phyloP scores from a whole-genome alignment of 2,888 invertebrate species.

The Drosophila pegasa region DNA sequence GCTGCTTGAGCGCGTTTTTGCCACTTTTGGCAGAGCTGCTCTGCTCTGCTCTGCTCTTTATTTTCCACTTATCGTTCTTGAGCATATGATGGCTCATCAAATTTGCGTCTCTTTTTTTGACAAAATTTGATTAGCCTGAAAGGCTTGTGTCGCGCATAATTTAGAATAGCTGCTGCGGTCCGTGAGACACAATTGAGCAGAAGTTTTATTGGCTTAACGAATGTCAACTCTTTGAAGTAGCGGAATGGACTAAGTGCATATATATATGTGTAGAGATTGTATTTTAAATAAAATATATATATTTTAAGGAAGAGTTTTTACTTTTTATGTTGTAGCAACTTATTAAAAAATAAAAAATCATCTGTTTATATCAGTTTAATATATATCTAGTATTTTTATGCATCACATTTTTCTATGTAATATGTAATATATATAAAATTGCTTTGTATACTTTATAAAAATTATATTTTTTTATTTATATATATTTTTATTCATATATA shows the following conservation, averaged over 20 bases:
- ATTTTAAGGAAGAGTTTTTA: background rate
- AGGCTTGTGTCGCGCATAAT: slow-evolving; percentile 9
- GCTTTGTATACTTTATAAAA: too few relatives aligned
- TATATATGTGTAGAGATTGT: too few relatives aligned
- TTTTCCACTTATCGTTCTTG: slow-evolving; percentile 18
- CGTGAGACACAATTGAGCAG: background rate
- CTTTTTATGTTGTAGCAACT: too few relatives aligned
- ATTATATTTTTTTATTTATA: too few relatives aligned
- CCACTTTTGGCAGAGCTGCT: background rate
- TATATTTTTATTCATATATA: too few relatives aligned
- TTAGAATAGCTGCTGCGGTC: background rate
- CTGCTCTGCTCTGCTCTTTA: slow-evolving; percentile 15
- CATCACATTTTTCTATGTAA: too few relatives aligned
- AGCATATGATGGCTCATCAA: slow-evolving; percentile 55
- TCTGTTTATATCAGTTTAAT: too few relatives aligned
- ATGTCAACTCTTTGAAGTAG: background rate
- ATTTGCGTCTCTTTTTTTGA: slow-evolving; percentile 59
- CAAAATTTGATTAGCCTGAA: slow-evolving; percentile 55
- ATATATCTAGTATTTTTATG: background rate
- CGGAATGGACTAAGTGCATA: background rate
- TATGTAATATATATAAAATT: too few relatives aligned
- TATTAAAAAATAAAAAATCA: too few relatives aligned
- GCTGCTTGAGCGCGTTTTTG: slow-evolving; percentile 15
- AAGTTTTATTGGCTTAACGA: slow-evolving; percentile 2
- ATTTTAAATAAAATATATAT: too few relatives aligned